phyloP scores from a whole-genome alignment of 2,797 vertebrate species.

The Neosilurus hyrtlii region DNA sequence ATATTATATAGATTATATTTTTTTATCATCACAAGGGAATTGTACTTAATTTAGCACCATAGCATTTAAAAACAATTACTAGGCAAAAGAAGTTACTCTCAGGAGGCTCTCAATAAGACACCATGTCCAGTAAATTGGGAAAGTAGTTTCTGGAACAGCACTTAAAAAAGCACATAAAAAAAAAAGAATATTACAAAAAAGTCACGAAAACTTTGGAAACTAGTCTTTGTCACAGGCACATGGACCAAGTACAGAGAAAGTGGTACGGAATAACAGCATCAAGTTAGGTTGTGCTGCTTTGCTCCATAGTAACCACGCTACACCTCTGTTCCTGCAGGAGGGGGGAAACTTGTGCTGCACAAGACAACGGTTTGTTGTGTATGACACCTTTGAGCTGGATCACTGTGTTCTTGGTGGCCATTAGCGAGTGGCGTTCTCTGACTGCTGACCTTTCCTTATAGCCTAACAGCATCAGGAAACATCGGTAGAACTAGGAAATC shows the following conservation, averaged over 20 bases:
- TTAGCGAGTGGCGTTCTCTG: conserved; percentile 61
- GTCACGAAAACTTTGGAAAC: not conserved
- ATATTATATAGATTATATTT: not conserved
- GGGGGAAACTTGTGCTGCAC: conserved; percentile 63
- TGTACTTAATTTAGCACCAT: not conserved
- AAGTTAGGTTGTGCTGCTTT: conserved; percentile 50
- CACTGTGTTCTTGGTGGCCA: conserved; percentile 70
- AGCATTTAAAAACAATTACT: not conserved
- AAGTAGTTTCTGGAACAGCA: not conserved
- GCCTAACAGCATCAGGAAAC: conserved; percentile 79
- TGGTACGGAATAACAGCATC: not conserved
- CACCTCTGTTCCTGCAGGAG: conserved; percentile 53
- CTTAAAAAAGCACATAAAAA: too few species aligned
- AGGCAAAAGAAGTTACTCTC: not conserved
- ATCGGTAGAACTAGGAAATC: conserved; percentile 78
- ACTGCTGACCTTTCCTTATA: conserved; percentile 53
- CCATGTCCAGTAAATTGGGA: not conserved
- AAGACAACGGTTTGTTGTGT: conserved; percentile 61
- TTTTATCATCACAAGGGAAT: not conserved
- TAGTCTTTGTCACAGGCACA: not conserved
- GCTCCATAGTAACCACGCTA: conserved; percentile 46
- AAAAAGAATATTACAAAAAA: conserved; percentile 4
- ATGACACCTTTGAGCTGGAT: conserved; percentile 72
- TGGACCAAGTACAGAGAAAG: not conserved
- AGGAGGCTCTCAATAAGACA: not conserved